Conservation (phyloP, 2,113 vertebrate genomes). For the Anseranas semipalmata region DNA sequence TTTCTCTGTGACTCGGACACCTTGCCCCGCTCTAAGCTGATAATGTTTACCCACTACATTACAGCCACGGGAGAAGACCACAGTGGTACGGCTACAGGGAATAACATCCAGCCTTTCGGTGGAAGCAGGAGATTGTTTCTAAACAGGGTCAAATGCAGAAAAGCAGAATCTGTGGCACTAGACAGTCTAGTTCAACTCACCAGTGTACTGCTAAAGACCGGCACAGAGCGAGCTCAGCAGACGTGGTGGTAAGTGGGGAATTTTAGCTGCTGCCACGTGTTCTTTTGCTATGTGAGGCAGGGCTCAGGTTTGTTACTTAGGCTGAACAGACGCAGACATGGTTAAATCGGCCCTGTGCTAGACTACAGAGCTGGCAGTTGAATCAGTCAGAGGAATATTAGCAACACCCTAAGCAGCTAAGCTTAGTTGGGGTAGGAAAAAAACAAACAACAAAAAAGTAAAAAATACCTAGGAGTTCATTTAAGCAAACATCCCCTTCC, state of each 20-base stretch:
- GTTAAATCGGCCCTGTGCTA: not conserved
- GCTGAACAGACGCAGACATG: not conserved
- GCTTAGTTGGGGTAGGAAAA: not conserved
- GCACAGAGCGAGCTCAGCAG: not conserved
- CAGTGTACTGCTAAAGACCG: not conserved
- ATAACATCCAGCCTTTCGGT: not conserved
- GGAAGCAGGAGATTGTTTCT: not conserved
- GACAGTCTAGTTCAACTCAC: not conserved
- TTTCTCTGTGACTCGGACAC: not conserved
- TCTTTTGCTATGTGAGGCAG: not conserved
- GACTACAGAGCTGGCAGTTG: not conserved
- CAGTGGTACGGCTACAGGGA: not conserved
- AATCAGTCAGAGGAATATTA: not conserved
- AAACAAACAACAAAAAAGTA: not conserved
- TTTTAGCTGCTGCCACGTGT: not conserved
- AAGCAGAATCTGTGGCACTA: not conserved
- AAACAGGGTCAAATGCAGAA: not conserved
- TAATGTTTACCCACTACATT: not conserved
- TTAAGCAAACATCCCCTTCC: rapidly evolving
- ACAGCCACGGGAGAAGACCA: not conserved
- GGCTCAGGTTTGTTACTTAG: not conserved
- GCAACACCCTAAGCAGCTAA: not conserved
- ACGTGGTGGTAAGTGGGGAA: not conserved
- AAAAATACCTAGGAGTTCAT: not conserved
- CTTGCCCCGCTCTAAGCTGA: not conserved